Conservation (phyloP, 2,113 vertebrate species). For the Cygnus buccinator region DNA sequence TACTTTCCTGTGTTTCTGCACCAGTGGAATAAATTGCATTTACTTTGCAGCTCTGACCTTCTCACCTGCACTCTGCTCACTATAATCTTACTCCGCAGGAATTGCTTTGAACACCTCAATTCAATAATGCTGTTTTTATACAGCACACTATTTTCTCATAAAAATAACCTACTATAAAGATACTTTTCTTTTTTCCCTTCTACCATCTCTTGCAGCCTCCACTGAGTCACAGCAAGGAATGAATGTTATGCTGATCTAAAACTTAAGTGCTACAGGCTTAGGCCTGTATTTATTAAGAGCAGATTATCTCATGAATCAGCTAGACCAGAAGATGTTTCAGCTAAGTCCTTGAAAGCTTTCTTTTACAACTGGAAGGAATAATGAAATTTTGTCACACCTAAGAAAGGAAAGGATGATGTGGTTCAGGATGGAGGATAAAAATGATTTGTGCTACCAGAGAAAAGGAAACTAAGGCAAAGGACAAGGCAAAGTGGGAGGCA, state of each 20-base stretch:
- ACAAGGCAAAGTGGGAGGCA: background rate
- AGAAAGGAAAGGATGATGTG: background rate
- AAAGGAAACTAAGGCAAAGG: background rate
- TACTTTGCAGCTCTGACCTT: constrained; percentile 63
- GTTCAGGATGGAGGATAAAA: background rate
- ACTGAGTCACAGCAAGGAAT: constrained; percentile 63
- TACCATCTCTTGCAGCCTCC: background rate
- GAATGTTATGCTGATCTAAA: constrained; percentile 55
- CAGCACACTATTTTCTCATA: constrained; percentile 66
- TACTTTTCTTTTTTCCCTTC: constrained; percentile 2
- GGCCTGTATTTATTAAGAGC: constrained; percentile 33
- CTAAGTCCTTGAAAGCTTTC: constrained; percentile 7
- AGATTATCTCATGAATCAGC: constrained; percentile 56
- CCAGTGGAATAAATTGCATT: constrained; percentile 57
- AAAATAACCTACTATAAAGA: constrained; percentile 62
- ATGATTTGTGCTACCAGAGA: background rate
- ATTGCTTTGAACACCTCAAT: constrained; percentile 65
- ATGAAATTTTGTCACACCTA: background rate
- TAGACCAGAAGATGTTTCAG: constrained; percentile 24
- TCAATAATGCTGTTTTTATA: constrained; percentile 58
- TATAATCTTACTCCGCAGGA: constrained; percentile 64
- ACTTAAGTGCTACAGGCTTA: constrained; percentile 6
- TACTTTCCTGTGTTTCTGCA: constrained; percentile 41
- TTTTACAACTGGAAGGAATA: constrained; percentile 3
- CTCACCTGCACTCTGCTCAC: constrained; percentile 63